Evolutionary conservation across 2,113 vertebrate genomes (phyloP).

Genomic region (Ciconia stormi): DNA sequence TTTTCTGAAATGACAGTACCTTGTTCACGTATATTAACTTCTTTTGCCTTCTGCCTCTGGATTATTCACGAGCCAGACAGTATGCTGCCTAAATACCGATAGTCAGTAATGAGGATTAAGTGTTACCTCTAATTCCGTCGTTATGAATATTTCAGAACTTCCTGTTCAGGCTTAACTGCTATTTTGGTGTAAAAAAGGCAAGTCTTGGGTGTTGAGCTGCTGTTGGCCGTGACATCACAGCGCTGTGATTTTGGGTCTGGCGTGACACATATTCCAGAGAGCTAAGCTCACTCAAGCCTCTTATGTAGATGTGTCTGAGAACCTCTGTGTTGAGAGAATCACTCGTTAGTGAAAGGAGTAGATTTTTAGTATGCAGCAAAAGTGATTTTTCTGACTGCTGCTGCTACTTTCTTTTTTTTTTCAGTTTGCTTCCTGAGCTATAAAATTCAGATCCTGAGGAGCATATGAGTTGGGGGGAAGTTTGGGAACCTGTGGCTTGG

Average conservation of each 20-base stretch:
- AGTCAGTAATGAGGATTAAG: conserved; percentile 51
- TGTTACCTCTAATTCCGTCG: conserved; percentile 22
- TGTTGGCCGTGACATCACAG: conserved; percentile 47
- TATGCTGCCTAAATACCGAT: conserved; percentile 35
- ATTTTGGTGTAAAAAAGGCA: conserved; percentile 57
- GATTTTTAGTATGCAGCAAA: background rate
- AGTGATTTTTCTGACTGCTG: background rate
- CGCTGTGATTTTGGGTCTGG: conserved; percentile 32
- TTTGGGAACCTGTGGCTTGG: background rate
- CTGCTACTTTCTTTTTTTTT: accelerated
- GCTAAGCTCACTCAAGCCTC: conserved; percentile 37
- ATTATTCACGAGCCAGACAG: conserved; percentile 14
- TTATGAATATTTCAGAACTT: conserved; percentile 40
- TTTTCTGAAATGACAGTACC: background rate
- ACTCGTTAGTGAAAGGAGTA: background rate
- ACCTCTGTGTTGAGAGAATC: background rate
- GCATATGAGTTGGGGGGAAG: background rate
- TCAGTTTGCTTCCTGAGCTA: background rate
- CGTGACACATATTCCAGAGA: background rate
- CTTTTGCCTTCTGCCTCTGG: conserved; percentile 7
- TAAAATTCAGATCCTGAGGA: background rate
- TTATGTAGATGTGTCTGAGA: conserved; percentile 36
- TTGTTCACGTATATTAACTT: conserved; percentile 1
- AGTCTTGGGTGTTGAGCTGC: conserved; percentile 35
- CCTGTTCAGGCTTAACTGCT: conserved; percentile 60